Conservation (phyloP, 2,888 invertebrate species). For the Syrphus vitripennis region DNA sequence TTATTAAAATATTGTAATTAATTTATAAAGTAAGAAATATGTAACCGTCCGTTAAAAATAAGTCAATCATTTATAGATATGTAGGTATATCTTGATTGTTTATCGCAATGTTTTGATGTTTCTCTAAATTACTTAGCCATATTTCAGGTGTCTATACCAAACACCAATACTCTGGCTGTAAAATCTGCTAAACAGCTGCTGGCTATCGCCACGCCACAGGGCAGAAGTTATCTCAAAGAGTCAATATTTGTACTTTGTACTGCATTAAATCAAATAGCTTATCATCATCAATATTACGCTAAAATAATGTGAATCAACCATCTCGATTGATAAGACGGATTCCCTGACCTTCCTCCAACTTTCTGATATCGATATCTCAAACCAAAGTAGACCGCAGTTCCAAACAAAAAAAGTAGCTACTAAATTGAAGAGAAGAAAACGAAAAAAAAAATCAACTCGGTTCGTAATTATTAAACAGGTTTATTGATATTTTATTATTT, state of each 20-base stretch:
- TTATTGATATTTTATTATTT: constrained; percentile 13
- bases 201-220: not conserved
- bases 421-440: not conserved
- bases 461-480: constrained; percentile 26
- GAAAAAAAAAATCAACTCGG: not conserved
- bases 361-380: constrained; percentile 31
- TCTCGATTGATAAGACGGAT: constrained; percentile 47
- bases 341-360: constrained; percentile 53
- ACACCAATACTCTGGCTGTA: not conserved
- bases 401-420: not conserved
- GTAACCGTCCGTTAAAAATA: no score
- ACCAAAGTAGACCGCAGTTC: not conserved
- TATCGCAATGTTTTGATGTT: no score
- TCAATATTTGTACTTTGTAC: not conserved
- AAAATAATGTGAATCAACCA: not conserved
- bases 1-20: no score
- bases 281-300: not conserved
- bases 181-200: constrained; percentile 1
- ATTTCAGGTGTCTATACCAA: constrained; percentile 23
- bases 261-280: not conserved
- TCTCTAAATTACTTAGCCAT: no score
- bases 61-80: no score
- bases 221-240: not conserved
- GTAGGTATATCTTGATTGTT: no score
- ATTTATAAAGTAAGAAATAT: no score